These are phyloP conservation scores for Calameuta filiformis DNA, from an alignment of 2,888 invertebrate genomes.

Conservation along the genomic window DNA sequence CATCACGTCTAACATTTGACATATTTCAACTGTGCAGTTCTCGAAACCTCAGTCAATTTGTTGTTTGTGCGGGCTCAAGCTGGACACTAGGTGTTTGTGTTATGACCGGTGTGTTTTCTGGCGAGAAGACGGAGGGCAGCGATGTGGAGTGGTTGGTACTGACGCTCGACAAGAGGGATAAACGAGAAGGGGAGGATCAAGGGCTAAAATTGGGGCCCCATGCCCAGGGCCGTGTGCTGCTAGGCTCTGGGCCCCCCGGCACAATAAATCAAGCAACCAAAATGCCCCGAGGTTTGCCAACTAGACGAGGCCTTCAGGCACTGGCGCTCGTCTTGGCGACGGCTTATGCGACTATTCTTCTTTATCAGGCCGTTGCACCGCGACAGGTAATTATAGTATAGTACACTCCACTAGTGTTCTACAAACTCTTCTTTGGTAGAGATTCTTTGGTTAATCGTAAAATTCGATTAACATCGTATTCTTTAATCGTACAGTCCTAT, in stretches of 20 bases:
- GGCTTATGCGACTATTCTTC: slow-evolving; percentile 72
- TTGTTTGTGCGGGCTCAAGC: not conserved
- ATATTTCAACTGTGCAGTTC: not conserved
- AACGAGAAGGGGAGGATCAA: slow-evolving; percentile 28
- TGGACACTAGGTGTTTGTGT: slow-evolving; percentile 27
- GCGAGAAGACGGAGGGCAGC: slow-evolving; percentile 41
- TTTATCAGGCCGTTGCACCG: slow-evolving; percentile 73
- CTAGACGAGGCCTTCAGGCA: slow-evolving; percentile 65
- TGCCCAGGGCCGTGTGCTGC: slow-evolving; percentile 71
- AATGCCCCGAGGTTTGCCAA: slow-evolving; percentile 66
- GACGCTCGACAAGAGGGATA: slow-evolving; percentile 38
- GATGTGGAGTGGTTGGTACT: slow-evolving; percentile 49
- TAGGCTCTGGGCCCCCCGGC: slow-evolving; percentile 68
- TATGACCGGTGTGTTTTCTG: slow-evolving; percentile 38
- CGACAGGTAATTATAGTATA: slow-evolving; percentile 62
- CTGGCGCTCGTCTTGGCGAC: slow-evolving; percentile 68
- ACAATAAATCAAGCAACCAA: slow-evolving; percentile 46
- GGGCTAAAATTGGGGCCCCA: slow-evolving; percentile 22
- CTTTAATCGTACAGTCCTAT: not conserved
- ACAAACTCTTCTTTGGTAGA: not conserved
- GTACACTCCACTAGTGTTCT: not conserved
- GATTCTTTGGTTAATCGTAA: not conserved
- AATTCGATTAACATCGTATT: not conserved
- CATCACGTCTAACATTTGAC: not conserved
- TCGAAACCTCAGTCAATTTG: not conserved